Conservation (phyloP, 2,113 vertebrate genomes). For the Apeltes quadracus region DNA sequence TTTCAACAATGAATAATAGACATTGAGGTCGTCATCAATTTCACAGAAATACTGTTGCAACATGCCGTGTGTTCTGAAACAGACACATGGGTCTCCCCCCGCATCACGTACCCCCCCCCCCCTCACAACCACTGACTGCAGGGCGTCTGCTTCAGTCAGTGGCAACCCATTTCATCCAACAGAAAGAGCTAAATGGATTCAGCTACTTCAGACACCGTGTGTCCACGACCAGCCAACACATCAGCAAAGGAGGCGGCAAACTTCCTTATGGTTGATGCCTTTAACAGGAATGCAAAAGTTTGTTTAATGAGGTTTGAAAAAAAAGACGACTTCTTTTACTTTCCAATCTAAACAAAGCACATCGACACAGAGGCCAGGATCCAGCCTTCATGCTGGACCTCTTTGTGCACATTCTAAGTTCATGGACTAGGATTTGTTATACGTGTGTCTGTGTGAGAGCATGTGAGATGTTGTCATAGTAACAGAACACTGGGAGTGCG, state of each 20-base stretch:
- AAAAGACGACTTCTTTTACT: too few relatives aligned
- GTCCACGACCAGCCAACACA: too few relatives aligned
- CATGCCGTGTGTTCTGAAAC: neutral
- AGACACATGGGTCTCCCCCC: neutral
- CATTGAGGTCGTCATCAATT: neutral
- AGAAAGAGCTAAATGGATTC: neutral
- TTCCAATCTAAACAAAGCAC: too few relatives aligned
- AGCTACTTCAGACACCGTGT: neutral
- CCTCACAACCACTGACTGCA: neutral
- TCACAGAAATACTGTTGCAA: neutral
- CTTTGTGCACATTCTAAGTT: too few relatives aligned
- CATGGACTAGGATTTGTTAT: neutral
- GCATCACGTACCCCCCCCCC: neutral
- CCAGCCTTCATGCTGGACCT: too few relatives aligned
- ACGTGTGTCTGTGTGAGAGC: conserved; percentile 1
- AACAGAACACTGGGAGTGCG: conserved; percentile 26
- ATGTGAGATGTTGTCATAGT: conserved; percentile 21
- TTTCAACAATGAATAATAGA: neutral
- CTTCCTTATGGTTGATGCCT: too few relatives aligned
- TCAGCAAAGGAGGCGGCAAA: too few relatives aligned
- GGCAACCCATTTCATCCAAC: neutral
- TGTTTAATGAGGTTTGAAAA: too few relatives aligned
- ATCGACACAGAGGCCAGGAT: too few relatives aligned
- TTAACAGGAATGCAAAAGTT: too few relatives aligned
- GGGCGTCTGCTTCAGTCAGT: neutral